Evolutionary conservation across 2,797 vertebrate genomes (phyloP).

Genomic region (Scarus forsteni): DNA sequence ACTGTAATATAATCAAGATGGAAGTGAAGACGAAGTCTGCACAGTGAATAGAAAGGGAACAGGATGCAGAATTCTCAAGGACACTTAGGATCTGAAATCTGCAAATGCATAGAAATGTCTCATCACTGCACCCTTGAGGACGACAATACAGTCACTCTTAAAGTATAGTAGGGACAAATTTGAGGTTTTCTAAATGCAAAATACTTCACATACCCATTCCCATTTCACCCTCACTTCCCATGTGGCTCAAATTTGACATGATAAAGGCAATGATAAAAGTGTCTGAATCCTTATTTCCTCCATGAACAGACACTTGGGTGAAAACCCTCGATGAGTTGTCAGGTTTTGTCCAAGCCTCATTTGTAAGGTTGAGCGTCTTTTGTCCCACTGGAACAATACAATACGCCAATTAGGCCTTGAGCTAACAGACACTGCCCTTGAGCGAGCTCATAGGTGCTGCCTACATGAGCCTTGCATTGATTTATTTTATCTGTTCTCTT

Average conservation of each 20-base stretch:
- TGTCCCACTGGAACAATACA: constrained; percentile 41
- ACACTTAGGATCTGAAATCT: constrained; percentile 12
- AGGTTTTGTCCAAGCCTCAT: constrained; percentile 23
- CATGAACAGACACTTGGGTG: background rate
- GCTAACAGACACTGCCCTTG: constrained; percentile 34
- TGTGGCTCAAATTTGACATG: constrained; percentile 11
- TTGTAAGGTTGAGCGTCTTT: constrained; percentile 6
- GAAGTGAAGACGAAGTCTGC: constrained; percentile 10
- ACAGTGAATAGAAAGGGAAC: constrained; percentile 11
- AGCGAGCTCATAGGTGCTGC: constrained; percentile 33
- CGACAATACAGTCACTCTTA: background rate
- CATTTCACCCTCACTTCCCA: too few species aligned
- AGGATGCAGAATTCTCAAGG: constrained; percentile 13
- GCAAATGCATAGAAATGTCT: constrained; percentile 20
- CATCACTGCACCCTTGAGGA: background rate
- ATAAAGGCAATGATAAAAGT: constrained; percentile 9
- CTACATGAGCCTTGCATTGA: constrained; percentile 18
- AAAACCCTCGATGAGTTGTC: constrained; percentile 20
- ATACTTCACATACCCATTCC: background rate
- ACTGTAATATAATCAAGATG: constrained; percentile 27
- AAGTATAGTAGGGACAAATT: background rate
- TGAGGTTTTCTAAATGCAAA: constrained; percentile 12
- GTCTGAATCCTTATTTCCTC: constrained; percentile 22
- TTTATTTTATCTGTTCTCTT: constrained; percentile 26
- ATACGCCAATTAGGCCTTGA: constrained; percentile 44